Evolutionary conservation across 1,140 invertebrate species (phyloP).

Genomic region (Dendrolimus punctatus): DNA sequence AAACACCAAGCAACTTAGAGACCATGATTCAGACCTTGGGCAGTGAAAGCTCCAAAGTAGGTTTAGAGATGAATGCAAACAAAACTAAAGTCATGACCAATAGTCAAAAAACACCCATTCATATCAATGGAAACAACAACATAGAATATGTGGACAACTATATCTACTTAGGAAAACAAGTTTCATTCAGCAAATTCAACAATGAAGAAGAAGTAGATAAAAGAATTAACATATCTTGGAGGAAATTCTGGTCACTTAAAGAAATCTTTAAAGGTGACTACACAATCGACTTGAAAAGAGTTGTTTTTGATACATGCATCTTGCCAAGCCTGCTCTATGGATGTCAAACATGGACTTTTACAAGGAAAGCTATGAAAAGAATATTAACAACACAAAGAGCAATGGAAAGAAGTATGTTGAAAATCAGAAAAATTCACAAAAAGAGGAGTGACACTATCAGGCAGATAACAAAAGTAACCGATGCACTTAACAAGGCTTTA

Average conservation of each 20-base stretch:
- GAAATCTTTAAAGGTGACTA: slow-evolving; percentile 18
- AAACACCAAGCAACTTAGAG: slow-evolving; percentile 6
- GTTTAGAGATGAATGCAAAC: no score
- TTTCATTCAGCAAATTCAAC: slow-evolving; percentile 5
- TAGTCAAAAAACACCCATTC: slow-evolving; percentile 3
- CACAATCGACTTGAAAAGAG: slow-evolving; percentile 11
- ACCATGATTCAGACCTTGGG: slow-evolving; percentile 7
- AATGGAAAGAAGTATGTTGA: no score
- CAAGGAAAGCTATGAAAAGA: no score
- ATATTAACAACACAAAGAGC: no score
- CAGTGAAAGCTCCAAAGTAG: slow-evolving; percentile 6
- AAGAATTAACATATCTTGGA: slow-evolving; percentile 10
- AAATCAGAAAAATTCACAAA: no score
- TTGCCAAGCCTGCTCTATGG: no score
- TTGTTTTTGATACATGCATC: no score
- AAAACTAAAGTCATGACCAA: slow-evolving; percentile 11
- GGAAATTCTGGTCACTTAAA: slow-evolving; percentile 13
- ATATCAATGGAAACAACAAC: slow-evolving; percentile 1
- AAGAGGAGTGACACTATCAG: no score
- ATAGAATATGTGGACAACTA: slow-evolving; percentile 9
- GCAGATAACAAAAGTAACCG: no score
- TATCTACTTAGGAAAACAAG: slow-evolving; percentile 12
- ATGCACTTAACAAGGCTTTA: no score
- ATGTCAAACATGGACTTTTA: no score
- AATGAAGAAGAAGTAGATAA: slow-evolving; percentile 6